Evolutionary conservation across 2,797 vertebrate genomes (phyloP).

Genomic region (Chromobotia macracanthus): DNA sequence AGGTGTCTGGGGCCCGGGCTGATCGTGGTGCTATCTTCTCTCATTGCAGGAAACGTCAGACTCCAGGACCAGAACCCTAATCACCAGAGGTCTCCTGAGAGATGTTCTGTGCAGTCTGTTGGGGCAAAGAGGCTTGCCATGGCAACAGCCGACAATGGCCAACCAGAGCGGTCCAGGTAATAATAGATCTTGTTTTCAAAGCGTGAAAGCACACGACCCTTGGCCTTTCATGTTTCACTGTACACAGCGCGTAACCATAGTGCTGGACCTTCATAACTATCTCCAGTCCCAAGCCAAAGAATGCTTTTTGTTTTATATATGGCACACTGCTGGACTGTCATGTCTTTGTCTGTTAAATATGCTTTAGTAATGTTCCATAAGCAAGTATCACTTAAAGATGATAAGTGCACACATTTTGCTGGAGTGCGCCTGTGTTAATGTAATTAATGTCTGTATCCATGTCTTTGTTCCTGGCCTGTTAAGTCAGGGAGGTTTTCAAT

Average conservation of each 20-base stretch:
- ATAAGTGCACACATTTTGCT: constrained; percentile 16
- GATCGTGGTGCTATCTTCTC: constrained; percentile 54
- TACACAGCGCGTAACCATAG: constrained; percentile 40
- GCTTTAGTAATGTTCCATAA: constrained; percentile 33
- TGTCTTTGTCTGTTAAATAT: constrained; percentile 24
- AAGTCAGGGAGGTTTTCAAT: constrained; percentile 21
- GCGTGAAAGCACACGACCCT: constrained; percentile 32
- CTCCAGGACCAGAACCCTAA: constrained; percentile 70
- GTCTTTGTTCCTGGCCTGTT: constrained; percentile 31
- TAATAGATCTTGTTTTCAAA: constrained; percentile 47
- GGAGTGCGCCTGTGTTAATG: too few species aligned
- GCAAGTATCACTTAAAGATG: constrained; percentile 30
- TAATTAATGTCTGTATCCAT: constrained; percentile 9
- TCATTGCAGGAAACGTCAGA: constrained; percentile 71
- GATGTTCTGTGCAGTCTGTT: constrained; percentile 52
- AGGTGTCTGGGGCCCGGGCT: constrained; percentile 52
- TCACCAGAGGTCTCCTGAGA: constrained; percentile 66
- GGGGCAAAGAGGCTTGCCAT: constrained; percentile 63
- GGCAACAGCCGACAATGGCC: constrained; percentile 66
- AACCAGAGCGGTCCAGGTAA: constrained; percentile 79
- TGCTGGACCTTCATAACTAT: constrained; percentile 13
- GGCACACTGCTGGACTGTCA: not conserved
- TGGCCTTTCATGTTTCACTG: constrained; percentile 40
- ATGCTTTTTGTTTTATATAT: constrained; percentile 45
- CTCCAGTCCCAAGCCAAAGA: constrained; percentile 41